phyloP scores from a whole-genome alignment of 2,888 invertebrate genomes.

The Amblyjoppa proteus region DNA sequence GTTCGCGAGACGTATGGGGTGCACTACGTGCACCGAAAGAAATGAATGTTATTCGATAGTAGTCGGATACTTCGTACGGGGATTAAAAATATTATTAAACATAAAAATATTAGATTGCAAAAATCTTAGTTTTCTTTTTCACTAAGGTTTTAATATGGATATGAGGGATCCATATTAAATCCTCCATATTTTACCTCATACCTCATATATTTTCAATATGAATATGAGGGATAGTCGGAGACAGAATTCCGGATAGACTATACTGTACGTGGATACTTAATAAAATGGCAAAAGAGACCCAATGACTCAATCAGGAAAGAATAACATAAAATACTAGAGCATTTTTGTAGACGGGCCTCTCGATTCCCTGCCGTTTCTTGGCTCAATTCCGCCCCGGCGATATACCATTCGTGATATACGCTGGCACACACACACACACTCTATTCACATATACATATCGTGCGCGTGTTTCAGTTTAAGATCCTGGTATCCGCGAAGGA shows the following conservation, averaged over 20 bases:
- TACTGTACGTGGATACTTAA: background rate
- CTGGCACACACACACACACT: background rate
- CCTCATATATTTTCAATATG: too few species aligned
- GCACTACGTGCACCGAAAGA: background rate
- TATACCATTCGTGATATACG: slow-evolving; percentile 23
- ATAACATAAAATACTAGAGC: background rate
- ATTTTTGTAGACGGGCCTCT: background rate
- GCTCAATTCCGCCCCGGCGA: slow-evolving; percentile 11
- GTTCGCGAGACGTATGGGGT: background rate
- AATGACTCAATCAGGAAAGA: background rate
- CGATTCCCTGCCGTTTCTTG: background rate
- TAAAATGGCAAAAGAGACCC: background rate
- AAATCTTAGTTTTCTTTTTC: background rate
- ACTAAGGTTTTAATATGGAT: too few species aligned
- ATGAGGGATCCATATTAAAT: too few species aligned
- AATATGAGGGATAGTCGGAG: background rate
- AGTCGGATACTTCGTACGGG: background rate
- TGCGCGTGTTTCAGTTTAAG: slow-evolving; percentile 43
- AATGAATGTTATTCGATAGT: background rate
- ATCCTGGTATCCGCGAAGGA: slow-evolving; percentile 19
- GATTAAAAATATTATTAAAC: background rate
- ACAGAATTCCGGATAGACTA: background rate
- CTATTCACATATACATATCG: slow-evolving; percentile 8
- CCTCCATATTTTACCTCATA: too few species aligned
- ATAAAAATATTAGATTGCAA: background rate